Percentiles rank a stretch among this genome's conserved stretches.
phyloP scores from a whole-genome alignment of 2,888 invertebrate genomes.

The Tetranychus truncatus region DNA sequence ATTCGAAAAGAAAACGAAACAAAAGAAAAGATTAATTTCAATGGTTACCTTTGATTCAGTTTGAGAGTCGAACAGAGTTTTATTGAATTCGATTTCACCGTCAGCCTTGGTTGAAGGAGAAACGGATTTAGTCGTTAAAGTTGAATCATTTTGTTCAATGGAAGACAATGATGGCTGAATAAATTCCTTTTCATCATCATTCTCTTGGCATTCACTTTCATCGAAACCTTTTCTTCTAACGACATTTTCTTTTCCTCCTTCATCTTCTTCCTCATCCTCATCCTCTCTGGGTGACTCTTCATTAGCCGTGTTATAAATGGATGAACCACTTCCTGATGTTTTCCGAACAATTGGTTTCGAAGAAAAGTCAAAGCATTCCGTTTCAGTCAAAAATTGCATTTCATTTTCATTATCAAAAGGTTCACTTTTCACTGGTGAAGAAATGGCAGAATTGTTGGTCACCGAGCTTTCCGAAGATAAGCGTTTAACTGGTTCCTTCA shows the following conservation, averaged over 20 bases:
- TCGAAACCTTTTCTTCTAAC: too few relatives aligned
- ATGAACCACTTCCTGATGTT: slow-evolving; percentile 1
- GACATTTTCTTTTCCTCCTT: not conserved
- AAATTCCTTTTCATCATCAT: not conserved
- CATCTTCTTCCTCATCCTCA: not conserved
- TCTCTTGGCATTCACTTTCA: not conserved
- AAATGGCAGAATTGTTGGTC: not conserved
- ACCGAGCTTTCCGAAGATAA: too few relatives aligned
- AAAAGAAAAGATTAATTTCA: not conserved
- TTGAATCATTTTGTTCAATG: not conserved
- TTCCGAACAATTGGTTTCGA: not conserved
- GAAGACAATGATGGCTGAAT: not conserved
- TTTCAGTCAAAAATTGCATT: not conserved
- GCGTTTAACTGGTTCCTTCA: too few relatives aligned
- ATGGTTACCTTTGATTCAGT: not conserved
- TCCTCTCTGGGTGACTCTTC: slow-evolving; percentile 6
- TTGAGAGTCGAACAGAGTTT: not conserved
- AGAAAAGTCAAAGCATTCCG: too few relatives aligned
- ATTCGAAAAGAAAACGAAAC: not conserved
- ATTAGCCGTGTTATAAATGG: slow-evolving; percentile 4
- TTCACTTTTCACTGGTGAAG: not conserved
- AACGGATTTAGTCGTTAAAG: not conserved
- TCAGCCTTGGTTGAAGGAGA: not conserved
- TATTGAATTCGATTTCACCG: not conserved
- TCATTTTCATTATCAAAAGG: not conserved